These are phyloP conservation scores for Pelobates cultripes DNA, from an alignment of 2,797 vertebrate species.

Conservation along the genomic window DNA sequence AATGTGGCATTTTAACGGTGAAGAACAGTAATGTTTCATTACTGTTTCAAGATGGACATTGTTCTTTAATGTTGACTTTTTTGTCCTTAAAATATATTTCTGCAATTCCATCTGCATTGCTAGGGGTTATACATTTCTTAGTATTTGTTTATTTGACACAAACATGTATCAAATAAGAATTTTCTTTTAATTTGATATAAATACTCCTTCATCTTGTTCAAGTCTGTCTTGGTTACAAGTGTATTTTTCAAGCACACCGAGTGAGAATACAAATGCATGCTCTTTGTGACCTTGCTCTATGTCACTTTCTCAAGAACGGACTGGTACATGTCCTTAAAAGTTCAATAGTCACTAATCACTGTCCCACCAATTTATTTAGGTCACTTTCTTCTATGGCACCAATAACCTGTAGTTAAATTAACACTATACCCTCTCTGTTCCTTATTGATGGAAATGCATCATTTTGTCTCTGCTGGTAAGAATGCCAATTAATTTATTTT, in stretches of 20 bases:
- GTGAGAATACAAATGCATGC: conserved; percentile 21
- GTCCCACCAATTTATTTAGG: conserved; percentile 28
- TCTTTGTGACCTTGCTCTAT: conserved; percentile 37
- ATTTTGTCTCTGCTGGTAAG: conserved; percentile 31
- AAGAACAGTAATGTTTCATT: no score
- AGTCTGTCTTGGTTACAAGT: background rate
- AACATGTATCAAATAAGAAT: background rate
- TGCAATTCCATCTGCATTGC: no score
- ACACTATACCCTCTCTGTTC: conserved; percentile 33
- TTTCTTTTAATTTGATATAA: conserved; percentile 3
- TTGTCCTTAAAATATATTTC: no score
- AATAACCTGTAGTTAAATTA: conserved; percentile 37
- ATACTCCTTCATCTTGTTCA: conserved; percentile 21
- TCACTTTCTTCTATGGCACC: conserved; percentile 17
- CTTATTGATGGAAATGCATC: conserved; percentile 28
- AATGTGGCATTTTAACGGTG: no score
- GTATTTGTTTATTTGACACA: no score
- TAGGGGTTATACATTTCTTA: no score
- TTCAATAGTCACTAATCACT: conserved; percentile 41
- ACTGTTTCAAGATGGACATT: no score
- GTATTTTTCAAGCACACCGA: conserved; percentile 8
- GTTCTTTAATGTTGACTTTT: no score
- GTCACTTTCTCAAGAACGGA: conserved; percentile 9
- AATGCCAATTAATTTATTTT: conserved; percentile 44
- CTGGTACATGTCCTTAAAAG: conserved; percentile 30